Evolutionary conservation across 2,888 invertebrate species (phyloP).

Genomic region (Buathra laborator): DNA sequence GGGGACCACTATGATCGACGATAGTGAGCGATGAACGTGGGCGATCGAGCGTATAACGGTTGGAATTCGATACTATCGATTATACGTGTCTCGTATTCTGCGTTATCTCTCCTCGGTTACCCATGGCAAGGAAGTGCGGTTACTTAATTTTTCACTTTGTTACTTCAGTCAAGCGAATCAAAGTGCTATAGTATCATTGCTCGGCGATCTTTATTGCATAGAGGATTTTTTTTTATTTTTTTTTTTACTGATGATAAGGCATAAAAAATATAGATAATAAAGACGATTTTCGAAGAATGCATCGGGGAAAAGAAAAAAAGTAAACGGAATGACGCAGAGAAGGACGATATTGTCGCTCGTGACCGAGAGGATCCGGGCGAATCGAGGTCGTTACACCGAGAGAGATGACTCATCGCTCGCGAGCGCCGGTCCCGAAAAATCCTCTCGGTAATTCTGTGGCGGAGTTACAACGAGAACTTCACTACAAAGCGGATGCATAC

Average conservation of each 20-base stretch:
- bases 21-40: slow-evolving; percentile 36
- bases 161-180: not conserved
- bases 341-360: slow-evolving; percentile 55
- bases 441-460: slow-evolving; percentile 42
- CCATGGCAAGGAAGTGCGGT: slow-evolving; percentile 42
- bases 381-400: slow-evolving; percentile 66
- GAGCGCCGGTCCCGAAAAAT: slow-evolving; percentile 59
- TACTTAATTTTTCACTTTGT: slow-evolving; percentile 32
- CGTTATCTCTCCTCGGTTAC: not conserved
- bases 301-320: not conserved
- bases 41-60: slow-evolving; percentile 54
- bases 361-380: slow-evolving; percentile 53
- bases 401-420: slow-evolving; percentile 60
- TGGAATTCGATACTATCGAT: slow-evolving; percentile 56
- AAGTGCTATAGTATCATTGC: not conserved
- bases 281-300: not conserved
- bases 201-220: not conserved
- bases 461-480: slow-evolving; percentile 29
- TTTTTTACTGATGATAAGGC: not conserved
- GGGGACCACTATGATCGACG: not conserved
- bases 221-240: not conserved
- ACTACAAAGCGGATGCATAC: slow-evolving; percentile 8
- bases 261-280: not conserved
- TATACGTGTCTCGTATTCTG: slow-evolving; percentile 19
- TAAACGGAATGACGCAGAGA: slow-evolving; percentile 8